Conservation (phyloP, 2,113 vertebrate genomes). For the Nycticorax nycticorax region DNA sequence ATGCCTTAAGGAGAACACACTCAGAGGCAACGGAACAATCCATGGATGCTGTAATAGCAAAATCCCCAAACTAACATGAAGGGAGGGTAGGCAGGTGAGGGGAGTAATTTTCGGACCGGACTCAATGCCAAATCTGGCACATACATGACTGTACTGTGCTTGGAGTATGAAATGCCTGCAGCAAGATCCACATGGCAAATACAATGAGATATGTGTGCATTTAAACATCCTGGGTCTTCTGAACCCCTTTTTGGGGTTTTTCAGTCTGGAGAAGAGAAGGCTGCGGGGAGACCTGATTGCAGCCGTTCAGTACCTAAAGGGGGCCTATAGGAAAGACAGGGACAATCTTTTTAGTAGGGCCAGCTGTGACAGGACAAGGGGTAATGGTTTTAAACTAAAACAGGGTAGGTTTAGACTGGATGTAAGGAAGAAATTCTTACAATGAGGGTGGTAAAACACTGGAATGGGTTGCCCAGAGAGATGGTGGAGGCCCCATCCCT, state of each 20-base stretch:
- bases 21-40: not conserved
- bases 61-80: not conserved
- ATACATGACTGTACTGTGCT: not conserved
- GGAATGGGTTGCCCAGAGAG: too few relatives aligned
- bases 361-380: too few relatives aligned
- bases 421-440: too few relatives aligned
- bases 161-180: not conserved
- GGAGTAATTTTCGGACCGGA: not conserved
- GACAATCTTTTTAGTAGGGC: too few relatives aligned
- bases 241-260: not conserved
- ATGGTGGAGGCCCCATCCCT: too few relatives aligned
- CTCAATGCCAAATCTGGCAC: not conserved
- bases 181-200: not conserved
- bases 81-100: not conserved
- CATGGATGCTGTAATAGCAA: not conserved
- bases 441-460: too few relatives aligned
- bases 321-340: too few relatives aligned
- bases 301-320: too few relatives aligned
- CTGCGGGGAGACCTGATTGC: too few relatives aligned
- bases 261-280: too few relatives aligned
- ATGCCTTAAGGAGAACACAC: not conserved
- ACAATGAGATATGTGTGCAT: accelerated
- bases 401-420: too few relatives aligned
- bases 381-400: too few relatives aligned
- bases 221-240: not conserved